phyloP scores from a whole-genome alignment of 2,888 invertebrate genomes.

The Phyllotreta striolata region DNA sequence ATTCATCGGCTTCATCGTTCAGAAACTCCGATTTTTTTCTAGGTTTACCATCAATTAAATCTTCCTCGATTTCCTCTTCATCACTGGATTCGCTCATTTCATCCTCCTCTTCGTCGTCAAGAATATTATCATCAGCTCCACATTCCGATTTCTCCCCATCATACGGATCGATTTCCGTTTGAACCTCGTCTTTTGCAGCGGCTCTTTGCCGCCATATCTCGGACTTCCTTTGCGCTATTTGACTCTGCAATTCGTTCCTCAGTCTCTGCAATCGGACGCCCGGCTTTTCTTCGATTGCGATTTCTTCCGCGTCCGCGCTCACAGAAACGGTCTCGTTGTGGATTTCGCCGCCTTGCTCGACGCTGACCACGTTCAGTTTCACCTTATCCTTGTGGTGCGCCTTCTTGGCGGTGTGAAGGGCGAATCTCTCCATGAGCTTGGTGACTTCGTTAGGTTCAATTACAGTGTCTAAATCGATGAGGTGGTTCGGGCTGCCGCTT shows the following conservation, averaged over 20 bases:
- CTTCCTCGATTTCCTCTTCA: conserved; percentile 50
- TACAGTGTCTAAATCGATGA: conserved; percentile 70
- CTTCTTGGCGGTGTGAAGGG: conserved; percentile 69
- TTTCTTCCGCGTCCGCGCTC: conserved; percentile 54
- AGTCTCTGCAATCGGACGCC: conserved; percentile 76
- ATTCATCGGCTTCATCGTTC: conserved; percentile 55
- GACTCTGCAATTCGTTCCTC: conserved; percentile 72
- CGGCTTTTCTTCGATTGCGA: conserved; percentile 65
- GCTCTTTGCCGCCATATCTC: conserved; percentile 73
- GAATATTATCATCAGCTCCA: conserved; percentile 58
- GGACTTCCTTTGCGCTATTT: conserved; percentile 75
- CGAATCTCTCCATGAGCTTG: conserved; percentile 74
- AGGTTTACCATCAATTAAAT: conserved; percentile 45
- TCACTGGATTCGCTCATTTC: conserved; percentile 64
- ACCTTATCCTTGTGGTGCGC: conserved; percentile 66
- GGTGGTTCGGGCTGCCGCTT: conserved; percentile 64
- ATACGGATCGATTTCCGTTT: conserved; percentile 34
- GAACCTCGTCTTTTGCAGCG: conserved; percentile 37
- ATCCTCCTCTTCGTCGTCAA: conserved; percentile 63
- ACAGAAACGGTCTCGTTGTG: conserved; percentile 59
- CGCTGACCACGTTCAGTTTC: conserved; percentile 63
- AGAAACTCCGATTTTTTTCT: conserved; percentile 52
- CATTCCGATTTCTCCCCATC: conserved; percentile 39
- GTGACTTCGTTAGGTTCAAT: conserved; percentile 67
- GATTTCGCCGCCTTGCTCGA: conserved; percentile 59